phyloP scores from a whole-genome alignment of 1,140 invertebrate genomes.

The Sitophilus oryzae region DNA sequence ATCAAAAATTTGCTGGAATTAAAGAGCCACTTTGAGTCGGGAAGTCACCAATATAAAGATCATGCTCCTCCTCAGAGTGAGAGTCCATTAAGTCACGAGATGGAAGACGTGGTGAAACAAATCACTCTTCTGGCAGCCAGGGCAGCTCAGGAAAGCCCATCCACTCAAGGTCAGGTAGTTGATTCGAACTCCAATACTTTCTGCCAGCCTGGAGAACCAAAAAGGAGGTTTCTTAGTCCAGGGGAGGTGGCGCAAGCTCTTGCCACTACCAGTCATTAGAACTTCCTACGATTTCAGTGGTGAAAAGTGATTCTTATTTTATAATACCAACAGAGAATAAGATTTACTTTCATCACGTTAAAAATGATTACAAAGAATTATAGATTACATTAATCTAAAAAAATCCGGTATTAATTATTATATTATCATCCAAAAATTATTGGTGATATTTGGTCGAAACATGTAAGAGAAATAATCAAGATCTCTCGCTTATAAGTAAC shows the following conservation, averaged over 20 bases:
- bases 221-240: slow-evolving; percentile 48
- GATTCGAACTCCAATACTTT: slow-evolving; percentile 49
- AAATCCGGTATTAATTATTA: too few relatives aligned
- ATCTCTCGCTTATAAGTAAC: too few relatives aligned
- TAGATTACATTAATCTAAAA: too few relatives aligned
- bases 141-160: slow-evolving; percentile 53
- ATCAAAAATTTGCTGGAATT: slow-evolving; percentile 56
- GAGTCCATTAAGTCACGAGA: slow-evolving; percentile 65
- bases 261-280: slow-evolving; percentile 53
- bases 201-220: slow-evolving; percentile 48
- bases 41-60: slow-evolving; percentile 45
- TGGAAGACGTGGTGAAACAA: slow-evolving; percentile 78
- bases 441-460: too few relatives aligned
- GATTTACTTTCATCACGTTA: too few relatives aligned
- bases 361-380: too few relatives aligned
- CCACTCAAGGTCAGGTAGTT: slow-evolving; percentile 23
- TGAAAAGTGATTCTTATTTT: too few relatives aligned
- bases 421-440: too few relatives aligned
- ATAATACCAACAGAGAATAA: too few relatives aligned
- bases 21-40: slow-evolving; percentile 61
- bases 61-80: slow-evolving; percentile 43
- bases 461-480: too few relatives aligned
- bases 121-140: slow-evolving; percentile 70
- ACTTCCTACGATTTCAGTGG: too few relatives aligned
- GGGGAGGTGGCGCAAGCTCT: slow-evolving; percentile 48